Conservation (phyloP, 2,797 vertebrate genomes). For the Dallia pectoralis region DNA sequence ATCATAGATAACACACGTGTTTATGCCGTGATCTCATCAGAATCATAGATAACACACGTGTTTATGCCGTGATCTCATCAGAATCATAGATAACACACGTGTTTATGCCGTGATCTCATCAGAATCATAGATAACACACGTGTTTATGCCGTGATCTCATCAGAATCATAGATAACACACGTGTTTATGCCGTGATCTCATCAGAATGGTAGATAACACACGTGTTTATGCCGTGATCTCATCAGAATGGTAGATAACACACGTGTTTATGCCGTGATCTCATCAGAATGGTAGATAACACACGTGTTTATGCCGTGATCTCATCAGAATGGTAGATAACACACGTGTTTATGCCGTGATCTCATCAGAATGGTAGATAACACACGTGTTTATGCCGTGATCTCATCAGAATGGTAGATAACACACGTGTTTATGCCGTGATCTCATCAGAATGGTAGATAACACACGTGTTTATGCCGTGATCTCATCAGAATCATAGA, state of each 20-base stretch:
- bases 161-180: neutral
- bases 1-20: constrained; percentile 3
- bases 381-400: too few species aligned
- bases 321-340: neutral
- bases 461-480: neutral
- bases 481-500: neutral
- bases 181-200: constrained; percentile 38
- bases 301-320: too few species aligned
- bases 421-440: constrained; percentile 25
- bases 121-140: neutral
- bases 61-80: too few species aligned
- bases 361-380: constrained; percentile 14
- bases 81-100: neutral
- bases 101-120: constrained; percentile 39
- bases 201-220: neutral
- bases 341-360: constrained; percentile 32
- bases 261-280: constrained; percentile 35
- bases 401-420: neutral
- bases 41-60: neutral
- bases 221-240: too few species aligned
- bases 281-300: neutral
- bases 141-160: too few species aligned
- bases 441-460: constrained; percentile 26
- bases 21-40: constrained; percentile 39
- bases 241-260: neutral